phyloP scores from a whole-genome alignment of 2,113 vertebrate species.

The Nanger granti region DNA sequence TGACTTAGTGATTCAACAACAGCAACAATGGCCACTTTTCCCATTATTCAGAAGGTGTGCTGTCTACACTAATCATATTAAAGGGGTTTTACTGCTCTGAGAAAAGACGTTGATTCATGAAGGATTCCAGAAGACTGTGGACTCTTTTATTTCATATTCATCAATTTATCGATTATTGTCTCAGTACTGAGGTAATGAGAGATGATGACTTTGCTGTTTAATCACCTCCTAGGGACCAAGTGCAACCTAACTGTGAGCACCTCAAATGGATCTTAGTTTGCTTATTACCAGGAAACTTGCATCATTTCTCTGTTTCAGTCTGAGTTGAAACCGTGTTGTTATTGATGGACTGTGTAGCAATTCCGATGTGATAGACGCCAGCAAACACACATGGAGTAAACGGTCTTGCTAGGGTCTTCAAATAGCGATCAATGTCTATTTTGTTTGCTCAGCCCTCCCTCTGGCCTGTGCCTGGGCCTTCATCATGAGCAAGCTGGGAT shows the following conservation, averaged over 20 bases:
- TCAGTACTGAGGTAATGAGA: background rate
- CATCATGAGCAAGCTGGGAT: constrained; percentile 62
- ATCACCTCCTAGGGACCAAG: background rate
- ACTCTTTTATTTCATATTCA: background rate
- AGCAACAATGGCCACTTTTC: background rate
- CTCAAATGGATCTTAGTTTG: background rate
- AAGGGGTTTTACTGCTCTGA: background rate
- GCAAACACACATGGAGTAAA: background rate
- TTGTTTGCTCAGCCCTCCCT: constrained; percentile 60
- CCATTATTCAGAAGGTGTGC: background rate
- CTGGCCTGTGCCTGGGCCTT: constrained; percentile 51
- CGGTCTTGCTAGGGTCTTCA: constrained; percentile 35
- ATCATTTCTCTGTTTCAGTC: background rate
- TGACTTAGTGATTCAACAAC: background rate
- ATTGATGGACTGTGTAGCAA: background rate
- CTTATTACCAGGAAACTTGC: background rate
- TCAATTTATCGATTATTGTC: background rate
- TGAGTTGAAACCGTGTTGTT: background rate
- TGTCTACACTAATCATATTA: background rate
- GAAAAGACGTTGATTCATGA: background rate
- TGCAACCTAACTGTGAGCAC: background rate
- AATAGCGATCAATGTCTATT: constrained; percentile 69
- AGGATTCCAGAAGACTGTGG: background rate
- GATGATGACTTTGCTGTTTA: background rate
- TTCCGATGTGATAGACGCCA: background rate